phyloP scores from a whole-genome alignment of 2,113 vertebrate species.

The Aptenodytes patagonicus region DNA sequence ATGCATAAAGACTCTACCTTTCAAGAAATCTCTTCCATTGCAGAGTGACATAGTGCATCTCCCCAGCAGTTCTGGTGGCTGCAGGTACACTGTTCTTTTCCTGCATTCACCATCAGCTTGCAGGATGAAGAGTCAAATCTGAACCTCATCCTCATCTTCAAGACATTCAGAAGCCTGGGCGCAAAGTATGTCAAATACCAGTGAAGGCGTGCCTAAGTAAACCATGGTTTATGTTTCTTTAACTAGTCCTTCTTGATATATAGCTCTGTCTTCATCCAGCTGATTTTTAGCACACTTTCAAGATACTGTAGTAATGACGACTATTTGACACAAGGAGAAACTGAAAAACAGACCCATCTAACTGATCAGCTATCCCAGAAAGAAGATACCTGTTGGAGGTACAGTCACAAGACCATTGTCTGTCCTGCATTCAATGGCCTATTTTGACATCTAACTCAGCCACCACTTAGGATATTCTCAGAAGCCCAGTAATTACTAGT shows the following conservation, averaged over 20 bases:
- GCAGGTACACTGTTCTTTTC: not conserved
- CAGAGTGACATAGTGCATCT: not conserved
- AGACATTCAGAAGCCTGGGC: not conserved
- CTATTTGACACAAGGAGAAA: not conserved
- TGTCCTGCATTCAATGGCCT: not conserved
- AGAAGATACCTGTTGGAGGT: not conserved
- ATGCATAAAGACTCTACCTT: not conserved
- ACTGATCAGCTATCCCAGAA: not conserved
- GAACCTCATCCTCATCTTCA: not conserved
- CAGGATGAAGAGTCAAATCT: not conserved
- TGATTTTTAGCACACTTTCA: not conserved
- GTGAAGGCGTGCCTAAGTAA: not conserved
- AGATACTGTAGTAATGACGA: not conserved
- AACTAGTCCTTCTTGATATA: not conserved
- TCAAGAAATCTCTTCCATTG: not conserved
- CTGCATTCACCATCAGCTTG: not conserved
- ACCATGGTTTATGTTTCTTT: not conserved
- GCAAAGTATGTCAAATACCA: not conserved
- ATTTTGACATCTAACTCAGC: not conserved
- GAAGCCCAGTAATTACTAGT: not conserved
- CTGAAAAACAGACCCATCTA: not conserved
- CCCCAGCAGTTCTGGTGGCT: not conserved
- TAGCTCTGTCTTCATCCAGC: not conserved
- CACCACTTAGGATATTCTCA: not conserved
- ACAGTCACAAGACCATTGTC: not conserved